Evolutionary conservation across 2,888 invertebrate genomes (phyloP).

Genomic region (Rotaria socialis): DNA sequence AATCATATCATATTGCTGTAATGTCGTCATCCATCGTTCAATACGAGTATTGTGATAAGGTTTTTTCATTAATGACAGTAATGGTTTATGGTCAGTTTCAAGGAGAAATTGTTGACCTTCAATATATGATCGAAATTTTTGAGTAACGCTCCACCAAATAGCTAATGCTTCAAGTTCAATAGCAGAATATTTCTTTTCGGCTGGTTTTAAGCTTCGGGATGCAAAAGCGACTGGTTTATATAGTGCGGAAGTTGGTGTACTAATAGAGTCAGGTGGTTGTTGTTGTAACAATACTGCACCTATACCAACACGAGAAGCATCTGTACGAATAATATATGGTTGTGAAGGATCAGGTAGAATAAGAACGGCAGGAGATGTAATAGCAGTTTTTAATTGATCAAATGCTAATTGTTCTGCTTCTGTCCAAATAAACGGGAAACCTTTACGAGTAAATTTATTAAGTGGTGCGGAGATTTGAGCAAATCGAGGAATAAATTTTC

Average conservation of each 20-base stretch:
- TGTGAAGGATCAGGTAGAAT: neutral
- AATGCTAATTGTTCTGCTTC: neutral
- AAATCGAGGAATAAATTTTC: neutral
- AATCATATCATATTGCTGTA: slow-evolving; percentile 4
- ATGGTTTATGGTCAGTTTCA: slow-evolving; percentile 35
- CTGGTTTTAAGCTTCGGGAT: neutral
- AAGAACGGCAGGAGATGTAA: neutral
- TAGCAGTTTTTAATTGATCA: neutral
- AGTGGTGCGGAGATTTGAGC: neutral
- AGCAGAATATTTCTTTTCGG: neutral
- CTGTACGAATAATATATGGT: neutral
- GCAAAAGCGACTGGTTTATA: slow-evolving; percentile 4
- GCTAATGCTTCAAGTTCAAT: slow-evolving; percentile 34
- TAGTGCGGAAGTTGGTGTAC: neutral
- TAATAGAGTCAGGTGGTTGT: neutral
- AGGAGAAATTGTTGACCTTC: slow-evolving; percentile 7
- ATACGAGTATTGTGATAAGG: neutral
- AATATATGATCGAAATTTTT: slow-evolving; percentile 27
- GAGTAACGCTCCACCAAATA: neutral
- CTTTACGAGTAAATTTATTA: neutral
- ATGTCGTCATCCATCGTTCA: neutral
- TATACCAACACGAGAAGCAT: neutral
- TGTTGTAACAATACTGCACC: slow-evolving; percentile 22
- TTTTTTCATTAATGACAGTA: neutral
- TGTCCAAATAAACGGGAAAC: neutral